phyloP scores from a whole-genome alignment of 2,113 vertebrate species.

The Brachypodius melanocephalos region DNA sequence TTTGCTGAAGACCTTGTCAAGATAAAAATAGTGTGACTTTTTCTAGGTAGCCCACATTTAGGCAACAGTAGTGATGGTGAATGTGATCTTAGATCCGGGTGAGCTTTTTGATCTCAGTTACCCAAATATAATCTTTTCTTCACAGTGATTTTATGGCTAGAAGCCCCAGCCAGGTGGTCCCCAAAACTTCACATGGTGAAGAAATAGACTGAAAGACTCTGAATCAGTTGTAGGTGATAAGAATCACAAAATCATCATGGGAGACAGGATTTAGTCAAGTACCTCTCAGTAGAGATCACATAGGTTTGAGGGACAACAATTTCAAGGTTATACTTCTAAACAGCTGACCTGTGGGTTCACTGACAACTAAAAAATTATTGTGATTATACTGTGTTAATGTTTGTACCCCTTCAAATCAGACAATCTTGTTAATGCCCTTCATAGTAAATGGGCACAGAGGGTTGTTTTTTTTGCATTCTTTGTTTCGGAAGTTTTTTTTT shows the following conservation, averaged over 20 bases:
- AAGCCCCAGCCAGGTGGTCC: background rate
- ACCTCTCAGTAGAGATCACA: background rate
- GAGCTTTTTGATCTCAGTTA: background rate
- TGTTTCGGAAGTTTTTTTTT: too few species aligned
- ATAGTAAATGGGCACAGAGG: background rate
- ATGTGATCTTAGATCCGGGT: background rate
- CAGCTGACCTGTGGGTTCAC: background rate
- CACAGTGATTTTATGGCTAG: background rate
- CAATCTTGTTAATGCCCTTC: background rate
- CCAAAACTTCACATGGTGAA: background rate
- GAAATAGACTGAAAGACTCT: background rate
- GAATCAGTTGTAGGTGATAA: background rate
- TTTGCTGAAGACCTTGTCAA: background rate
- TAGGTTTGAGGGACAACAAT: background rate
- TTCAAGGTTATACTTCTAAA: background rate
- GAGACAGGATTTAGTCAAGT: background rate
- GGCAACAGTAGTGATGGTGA: background rate
- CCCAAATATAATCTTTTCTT: background rate
- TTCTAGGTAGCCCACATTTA: background rate
- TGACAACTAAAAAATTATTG: background rate
- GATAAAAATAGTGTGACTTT: background rate
- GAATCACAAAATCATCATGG: background rate
- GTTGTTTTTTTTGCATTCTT: background rate
- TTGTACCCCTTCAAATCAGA: background rate
- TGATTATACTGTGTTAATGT: background rate